Conservation (phyloP, 2,888 invertebrate genomes). For the Limulus polyphemus region DNA sequence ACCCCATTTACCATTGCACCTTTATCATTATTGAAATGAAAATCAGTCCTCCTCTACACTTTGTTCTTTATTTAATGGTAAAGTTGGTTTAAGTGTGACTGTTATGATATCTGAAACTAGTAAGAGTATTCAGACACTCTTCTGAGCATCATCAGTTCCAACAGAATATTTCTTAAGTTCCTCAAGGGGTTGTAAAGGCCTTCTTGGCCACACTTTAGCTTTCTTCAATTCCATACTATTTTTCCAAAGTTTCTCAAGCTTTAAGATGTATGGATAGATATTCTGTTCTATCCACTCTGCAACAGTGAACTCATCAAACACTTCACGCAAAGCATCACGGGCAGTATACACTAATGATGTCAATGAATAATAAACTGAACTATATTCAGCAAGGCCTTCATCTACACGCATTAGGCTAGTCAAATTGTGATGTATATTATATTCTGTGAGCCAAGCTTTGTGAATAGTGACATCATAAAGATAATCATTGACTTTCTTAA, state of each 20-base stretch:
- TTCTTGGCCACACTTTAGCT: slow-evolving; percentile 24
- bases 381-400: slow-evolving; percentile 31
- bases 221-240: slow-evolving; percentile 22
- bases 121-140: background rate
- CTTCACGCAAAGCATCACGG: slow-evolving; percentile 45
- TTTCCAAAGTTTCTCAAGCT: slow-evolving; percentile 27
- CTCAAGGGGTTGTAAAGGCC: slow-evolving; percentile 23
- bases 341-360: slow-evolving; percentile 34
- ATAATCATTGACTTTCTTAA: slow-evolving; percentile 26
- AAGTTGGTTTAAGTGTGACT: no score
- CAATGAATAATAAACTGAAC: slow-evolving; percentile 21
- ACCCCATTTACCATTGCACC: no score
- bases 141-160: slow-evolving; percentile 10
- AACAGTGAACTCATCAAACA: slow-evolving; percentile 36
- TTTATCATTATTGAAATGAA: no score
- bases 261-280: slow-evolving; percentile 26
- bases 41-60: no score
- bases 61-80: no score
- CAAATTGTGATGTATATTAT: slow-evolving; percentile 27
- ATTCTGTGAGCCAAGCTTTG: slow-evolving; percentile 29
- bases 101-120: no score
- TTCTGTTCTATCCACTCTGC: slow-evolving; percentile 30
- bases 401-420: slow-evolving; percentile 27
- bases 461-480: slow-evolving; percentile 27
- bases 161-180: slow-evolving; percentile 21